Evolutionary conservation across 2,113 vertebrate species (phyloP), one percentile per base, ranked within the genome.

Genomic region (Mobula hypostoma): DNA sequence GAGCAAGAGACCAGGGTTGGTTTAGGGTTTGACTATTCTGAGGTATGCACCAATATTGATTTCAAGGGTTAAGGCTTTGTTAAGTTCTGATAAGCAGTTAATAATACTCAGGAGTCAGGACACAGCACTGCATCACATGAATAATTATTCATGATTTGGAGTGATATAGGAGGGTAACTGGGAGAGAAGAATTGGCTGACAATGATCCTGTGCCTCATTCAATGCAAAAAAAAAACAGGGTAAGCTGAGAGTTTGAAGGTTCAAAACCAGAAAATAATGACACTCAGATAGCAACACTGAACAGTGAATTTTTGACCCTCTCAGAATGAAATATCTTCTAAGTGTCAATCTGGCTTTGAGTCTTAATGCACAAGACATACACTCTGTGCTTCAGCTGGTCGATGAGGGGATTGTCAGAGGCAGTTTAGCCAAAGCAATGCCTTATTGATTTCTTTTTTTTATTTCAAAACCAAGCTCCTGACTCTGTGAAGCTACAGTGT

Each of bases 281-380:
- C 12, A 63, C 58, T 58, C 58, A 87, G 83, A 61, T n/a, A 61
- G 12, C 29, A 90, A 17, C 29, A 68, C 66, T 32, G n/a, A 63
- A 90, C 85, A 32, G 29, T 17, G 58, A n/a, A 48, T 63, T 68
- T 90, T 66, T 90, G 14, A 19, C 58, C 6, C 58, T 63, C 48
- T 88, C 27, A 32, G 85, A 90, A 90, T 68, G 85, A 36, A 90
- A 36, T n/a, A 66, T 66, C 29, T 90, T 90, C 61, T 90, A 61
- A 90, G 61, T 90, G 85, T 90, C 85, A 90, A 90, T 66, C 85
- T 68, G 85, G 85, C 85, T 90, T 90, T 90, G 66, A 68, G 85
- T 32, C 29, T 66, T 90, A 90, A 90, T 36, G 61, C 29, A 3
- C 63, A n/a, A 88, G 12, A 14, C 85, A 87, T 12, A 87, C 12